Base-by-base conservation (phyloP, 1,140 invertebrate species). In the Propsilocerus akamusi region DNA sequence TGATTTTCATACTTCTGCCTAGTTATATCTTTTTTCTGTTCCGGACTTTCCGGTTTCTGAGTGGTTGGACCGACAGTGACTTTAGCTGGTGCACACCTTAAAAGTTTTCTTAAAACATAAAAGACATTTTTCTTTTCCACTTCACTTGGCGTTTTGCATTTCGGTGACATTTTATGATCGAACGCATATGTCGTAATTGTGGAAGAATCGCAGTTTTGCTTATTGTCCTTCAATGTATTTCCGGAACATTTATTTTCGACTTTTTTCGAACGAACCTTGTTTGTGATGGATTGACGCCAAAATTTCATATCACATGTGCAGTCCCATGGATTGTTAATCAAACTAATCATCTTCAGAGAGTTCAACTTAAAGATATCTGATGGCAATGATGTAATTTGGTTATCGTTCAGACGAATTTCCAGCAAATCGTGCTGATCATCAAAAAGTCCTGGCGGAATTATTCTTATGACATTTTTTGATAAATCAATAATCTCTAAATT, bases 281-380 rank as follows among this genome's bases (percentile, higher is more conserved):
- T 75, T 1, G 68, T 67, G 14, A 71, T 54, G 25, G 65, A 63
- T 32, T 73, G 69, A 56, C 77, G 71, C 79, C 78, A 81, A 30
- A 68, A 68, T 47, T 55, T 59, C 76, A 82, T 78, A 2, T 68
- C 62, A 56, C 80, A 83, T 28, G 69, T 71, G 55, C 80, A 83
- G 52, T 81, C 70, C 80, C 79, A 81, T 8, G 77, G 78, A 67
- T 83, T 83, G 7, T 69, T 67, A 26, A 77, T 74, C 34, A 79
- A 56, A 48, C 76, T 64, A 3, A 74, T 68, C 30, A 79, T 59
- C 63, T 71, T 72, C 52, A 70, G 56, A 0, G 68, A 65, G 46
- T 74, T 60, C 50, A 59, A 67, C 47, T 61, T 59, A 51, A 81
- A 80, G 51, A 83, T 68, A 34, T 68, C 68, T 25, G 54, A 53